Evolutionary conservation across 2,888 invertebrate species (phyloP).

Genomic region (Lapara coniferarum): DNA sequence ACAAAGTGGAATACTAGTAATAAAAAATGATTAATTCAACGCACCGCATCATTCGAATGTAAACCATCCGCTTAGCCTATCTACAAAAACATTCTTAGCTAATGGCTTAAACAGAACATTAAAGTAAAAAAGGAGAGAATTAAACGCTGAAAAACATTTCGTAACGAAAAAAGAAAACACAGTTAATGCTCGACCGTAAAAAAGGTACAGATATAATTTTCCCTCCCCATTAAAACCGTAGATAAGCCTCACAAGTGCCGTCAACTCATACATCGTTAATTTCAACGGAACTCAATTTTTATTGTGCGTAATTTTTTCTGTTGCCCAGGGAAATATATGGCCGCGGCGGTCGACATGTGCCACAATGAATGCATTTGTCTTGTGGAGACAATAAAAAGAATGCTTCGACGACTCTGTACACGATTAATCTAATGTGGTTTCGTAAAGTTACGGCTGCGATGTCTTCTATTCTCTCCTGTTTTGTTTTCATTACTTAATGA

Average conservation of each 20-base stretch:
- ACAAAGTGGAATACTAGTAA: slow-evolving; percentile 6
- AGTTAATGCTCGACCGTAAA: slow-evolving; percentile 58
- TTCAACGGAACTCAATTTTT: slow-evolving; percentile 71
- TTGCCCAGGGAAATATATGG: slow-evolving; percentile 55
- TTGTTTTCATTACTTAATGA: not conserved
- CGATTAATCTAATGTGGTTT: slow-evolving; percentile 22
- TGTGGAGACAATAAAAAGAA: slow-evolving; percentile 45
- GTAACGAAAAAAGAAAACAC: slow-evolving; percentile 57
- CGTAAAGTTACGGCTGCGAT: slow-evolving; percentile 12
- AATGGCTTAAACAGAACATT: slow-evolving; percentile 41
- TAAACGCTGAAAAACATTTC: slow-evolving; percentile 54
- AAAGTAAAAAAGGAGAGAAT: slow-evolving; percentile 48
- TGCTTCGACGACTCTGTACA: slow-evolving; percentile 38
- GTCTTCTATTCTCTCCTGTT: not conserved
- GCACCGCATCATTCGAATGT: slow-evolving; percentile 37
- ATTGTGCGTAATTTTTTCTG: slow-evolving; percentile 69
- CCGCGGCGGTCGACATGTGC: slow-evolving; percentile 57
- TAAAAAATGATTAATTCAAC: slow-evolving; percentile 28
- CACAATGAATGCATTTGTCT: slow-evolving; percentile 67
- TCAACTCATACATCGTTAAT: slow-evolving; percentile 80
- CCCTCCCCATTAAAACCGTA: slow-evolving; percentile 65
- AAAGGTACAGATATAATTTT: slow-evolving; percentile 52
- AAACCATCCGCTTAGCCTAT: slow-evolving; percentile 36
- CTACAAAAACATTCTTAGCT: slow-evolving; percentile 35
- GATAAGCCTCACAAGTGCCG: slow-evolving; percentile 71